Evolutionary conservation across 2,888 invertebrate genomes (phyloP).

Genomic region (Nomada lathburiana): DNA sequence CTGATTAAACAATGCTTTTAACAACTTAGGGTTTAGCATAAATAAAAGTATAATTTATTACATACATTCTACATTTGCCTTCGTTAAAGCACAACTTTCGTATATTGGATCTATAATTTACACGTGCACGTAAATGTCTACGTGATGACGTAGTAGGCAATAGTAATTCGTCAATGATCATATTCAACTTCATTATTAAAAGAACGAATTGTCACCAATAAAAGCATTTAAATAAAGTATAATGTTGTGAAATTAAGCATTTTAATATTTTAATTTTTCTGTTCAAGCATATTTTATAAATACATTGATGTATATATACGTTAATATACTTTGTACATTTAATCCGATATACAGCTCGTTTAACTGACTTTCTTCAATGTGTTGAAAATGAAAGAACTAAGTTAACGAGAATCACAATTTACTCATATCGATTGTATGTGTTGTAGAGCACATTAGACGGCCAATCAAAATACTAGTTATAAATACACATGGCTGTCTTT

Average conservation of each 20-base stretch:
- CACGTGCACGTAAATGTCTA: neutral
- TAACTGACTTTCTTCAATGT: conserved; percentile 3
- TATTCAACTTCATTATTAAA: neutral
- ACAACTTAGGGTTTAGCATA: neutral
- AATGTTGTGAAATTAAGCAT: neutral
- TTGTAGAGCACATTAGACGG: conserved; percentile 48
- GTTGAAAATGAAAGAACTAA: conserved; percentile 28
- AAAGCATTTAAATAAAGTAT: neutral
- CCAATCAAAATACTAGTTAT: conserved; percentile 72
- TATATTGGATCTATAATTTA: neutral
- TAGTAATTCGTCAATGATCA: conserved; percentile 12
- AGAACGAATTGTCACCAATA: neutral
- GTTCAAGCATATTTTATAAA: neutral
- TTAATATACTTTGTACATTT: neutral
- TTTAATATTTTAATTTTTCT: neutral
- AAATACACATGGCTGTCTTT: conserved; percentile 69
- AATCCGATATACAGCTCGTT: neutral
- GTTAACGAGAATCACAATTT: conserved; percentile 48
- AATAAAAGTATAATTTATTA: neutral
- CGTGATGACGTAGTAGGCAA: neutral
- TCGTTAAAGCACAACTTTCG: neutral
- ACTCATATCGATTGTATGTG: conserved; percentile 62
- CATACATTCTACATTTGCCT: neutral
- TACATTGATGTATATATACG: neutral
- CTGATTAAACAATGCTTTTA: neutral